phyloP scores from a whole-genome alignment of 2,797 vertebrate species.

The Babyrousa celebensis region DNA sequence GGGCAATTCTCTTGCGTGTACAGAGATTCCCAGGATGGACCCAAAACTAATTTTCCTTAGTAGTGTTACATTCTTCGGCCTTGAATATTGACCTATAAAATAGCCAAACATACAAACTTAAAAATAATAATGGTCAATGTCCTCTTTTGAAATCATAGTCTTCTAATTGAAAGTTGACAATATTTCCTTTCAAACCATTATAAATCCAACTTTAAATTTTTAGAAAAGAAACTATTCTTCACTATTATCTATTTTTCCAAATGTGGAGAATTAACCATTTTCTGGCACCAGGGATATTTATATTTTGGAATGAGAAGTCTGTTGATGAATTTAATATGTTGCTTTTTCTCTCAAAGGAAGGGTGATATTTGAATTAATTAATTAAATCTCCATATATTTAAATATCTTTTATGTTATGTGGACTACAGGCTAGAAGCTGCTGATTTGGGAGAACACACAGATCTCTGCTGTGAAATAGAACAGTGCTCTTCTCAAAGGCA shows the following conservation, averaged over 20 bases:
- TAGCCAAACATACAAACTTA: not conserved
- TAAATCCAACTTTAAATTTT: not conserved
- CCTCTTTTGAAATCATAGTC: constrained; percentile 42
- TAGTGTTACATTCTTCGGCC: not conserved
- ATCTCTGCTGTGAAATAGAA: not conserved
- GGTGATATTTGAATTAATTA: not conserved
- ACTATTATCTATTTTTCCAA: constrained; percentile 10
- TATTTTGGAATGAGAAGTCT: not conserved
- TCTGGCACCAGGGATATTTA: not conserved
- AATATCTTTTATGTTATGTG: not conserved
- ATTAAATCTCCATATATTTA: not conserved
- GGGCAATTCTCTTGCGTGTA: not conserved
- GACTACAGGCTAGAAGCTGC: not conserved
- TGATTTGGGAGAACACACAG: not conserved
- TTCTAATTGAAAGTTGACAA: constrained; percentile 28
- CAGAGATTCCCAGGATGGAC: not conserved
- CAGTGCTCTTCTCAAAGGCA: not conserved
- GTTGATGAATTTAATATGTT: constrained; percentile 49
- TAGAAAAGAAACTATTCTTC: constrained; percentile 15
- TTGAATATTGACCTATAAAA: constrained; percentile 19
- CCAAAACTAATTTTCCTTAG: constrained; percentile 32
- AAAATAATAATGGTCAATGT: constrained; percentile 19
- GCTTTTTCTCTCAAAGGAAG: not conserved
- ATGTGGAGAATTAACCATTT: constrained; percentile 35
- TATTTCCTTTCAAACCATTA: constrained; percentile 42